Percentiles rank a stretch among this genome's conserved stretches.
Evolutionary conservation across 2,888 invertebrate species (phyloP).

Genomic region (Caenorhabditis afra): DNA sequence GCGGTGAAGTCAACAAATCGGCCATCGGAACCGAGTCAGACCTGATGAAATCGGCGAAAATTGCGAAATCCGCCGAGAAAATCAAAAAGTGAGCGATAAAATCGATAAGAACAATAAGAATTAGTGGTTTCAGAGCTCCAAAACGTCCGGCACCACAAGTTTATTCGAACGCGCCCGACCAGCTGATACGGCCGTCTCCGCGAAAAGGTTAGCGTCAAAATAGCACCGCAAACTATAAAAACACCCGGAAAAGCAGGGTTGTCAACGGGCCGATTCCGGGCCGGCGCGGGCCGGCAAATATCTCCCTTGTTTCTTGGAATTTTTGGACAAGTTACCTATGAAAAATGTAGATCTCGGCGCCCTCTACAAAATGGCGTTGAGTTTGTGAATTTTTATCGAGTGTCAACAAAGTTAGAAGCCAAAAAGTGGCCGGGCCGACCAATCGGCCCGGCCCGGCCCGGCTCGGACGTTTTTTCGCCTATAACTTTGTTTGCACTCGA

Average conservation of each 20-base stretch:
- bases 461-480: too few relatives aligned
- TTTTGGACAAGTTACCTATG: too few relatives aligned
- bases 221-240: neutral
- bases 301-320: too few relatives aligned
- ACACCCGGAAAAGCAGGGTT: neutral
- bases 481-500: too few relatives aligned
- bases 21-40: conserved; percentile 21
- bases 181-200: neutral
- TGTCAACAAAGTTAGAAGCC: too few relatives aligned
- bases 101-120: neutral
- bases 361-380: too few relatives aligned
- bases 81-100: neutral
- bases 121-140: neutral
- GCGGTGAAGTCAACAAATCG: conserved; percentile 14
- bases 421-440: too few relatives aligned
- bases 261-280: too few relatives aligned
- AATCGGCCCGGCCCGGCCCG: too few relatives aligned
- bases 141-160: neutral
- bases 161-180: neutral
- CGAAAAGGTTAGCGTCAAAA: conserved; percentile 3
- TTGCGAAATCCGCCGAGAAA: neutral
- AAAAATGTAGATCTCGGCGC: too few relatives aligned
- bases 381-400: too few relatives aligned
- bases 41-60: conserved; percentile 7
- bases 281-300: too few relatives aligned